phyloP scores from a whole-genome alignment of 2,888 invertebrate genomes.

The Erebia palarica region DNA sequence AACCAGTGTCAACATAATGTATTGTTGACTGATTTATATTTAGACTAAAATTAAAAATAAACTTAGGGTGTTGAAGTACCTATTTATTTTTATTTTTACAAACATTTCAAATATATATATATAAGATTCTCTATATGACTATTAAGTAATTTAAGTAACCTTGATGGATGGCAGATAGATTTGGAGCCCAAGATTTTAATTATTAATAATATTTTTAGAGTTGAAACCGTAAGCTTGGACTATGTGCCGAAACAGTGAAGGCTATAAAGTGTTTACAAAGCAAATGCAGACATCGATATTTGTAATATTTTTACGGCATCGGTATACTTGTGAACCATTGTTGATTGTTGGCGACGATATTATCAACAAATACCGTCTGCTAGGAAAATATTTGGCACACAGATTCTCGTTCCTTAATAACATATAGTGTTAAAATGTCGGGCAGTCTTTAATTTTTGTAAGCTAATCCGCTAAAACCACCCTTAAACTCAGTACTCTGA shows the following conservation, averaged over 20 bases:
- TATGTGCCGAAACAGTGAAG: background rate
- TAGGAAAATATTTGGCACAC: constrained; percentile 10
- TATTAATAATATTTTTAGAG: too few relatives aligned
- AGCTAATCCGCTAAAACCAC: too few relatives aligned
- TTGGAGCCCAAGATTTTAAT: too few relatives aligned
- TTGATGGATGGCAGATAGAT: too few relatives aligned
- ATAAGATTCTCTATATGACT: too few relatives aligned
- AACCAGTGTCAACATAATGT: constrained; percentile 1
- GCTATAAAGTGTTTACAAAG: background rate
- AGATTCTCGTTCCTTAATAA: too few relatives aligned
- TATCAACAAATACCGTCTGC: constrained; percentile 5
- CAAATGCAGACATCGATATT: background rate
- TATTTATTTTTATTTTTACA: background rate
- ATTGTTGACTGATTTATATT: constrained; percentile 10
- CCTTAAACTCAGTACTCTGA: too few relatives aligned
- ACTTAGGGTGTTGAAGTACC: background rate
- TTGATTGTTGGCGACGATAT: background rate
- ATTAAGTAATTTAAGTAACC: too few relatives aligned
- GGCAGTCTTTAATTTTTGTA: too few relatives aligned
- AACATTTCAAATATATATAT: background rate
- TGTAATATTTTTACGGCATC: background rate
- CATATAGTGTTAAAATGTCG: too few relatives aligned
- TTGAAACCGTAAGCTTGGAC: background rate
- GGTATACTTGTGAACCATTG: background rate
- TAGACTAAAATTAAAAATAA: constrained; percentile 6